Evolutionary conservation across 2,797 vertebrate species (phyloP).

Genomic region (Streptopelia turtur): DNA sequence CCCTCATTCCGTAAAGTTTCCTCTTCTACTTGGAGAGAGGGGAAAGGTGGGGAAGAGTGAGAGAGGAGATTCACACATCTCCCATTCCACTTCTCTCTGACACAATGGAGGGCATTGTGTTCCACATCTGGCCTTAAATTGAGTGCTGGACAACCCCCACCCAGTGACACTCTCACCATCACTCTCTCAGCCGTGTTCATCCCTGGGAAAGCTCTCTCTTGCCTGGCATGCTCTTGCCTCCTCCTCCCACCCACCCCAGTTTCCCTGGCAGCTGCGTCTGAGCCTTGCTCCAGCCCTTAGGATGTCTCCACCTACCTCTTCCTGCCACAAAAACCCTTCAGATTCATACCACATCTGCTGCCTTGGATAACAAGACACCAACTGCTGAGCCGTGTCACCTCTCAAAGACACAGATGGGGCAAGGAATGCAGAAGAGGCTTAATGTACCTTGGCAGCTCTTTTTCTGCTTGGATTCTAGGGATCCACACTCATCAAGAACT

Average conservation of each 20-base stretch:
- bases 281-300: constrained; percentile 29
- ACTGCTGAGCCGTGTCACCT: background rate
- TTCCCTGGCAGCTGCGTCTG: constrained; percentile 41
- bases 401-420: background rate
- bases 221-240: constrained; percentile 15
- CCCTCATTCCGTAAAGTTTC: background rate
- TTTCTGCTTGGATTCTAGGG: background rate
- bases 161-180: background rate
- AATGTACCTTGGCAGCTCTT: background rate
- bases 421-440: background rate
- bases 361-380: background rate
- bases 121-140: background rate
- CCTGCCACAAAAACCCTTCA: constrained; percentile 1
- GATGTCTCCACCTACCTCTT: constrained; percentile 63
- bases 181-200: background rate
- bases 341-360: constrained; percentile 14
- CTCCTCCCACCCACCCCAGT: background rate
- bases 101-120: rapidly evolving
- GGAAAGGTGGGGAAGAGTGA: background rate
- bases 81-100: background rate
- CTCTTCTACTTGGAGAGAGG: background rate
- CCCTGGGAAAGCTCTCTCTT: background rate
- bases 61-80: background rate
- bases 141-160: background rate
- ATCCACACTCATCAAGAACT: background rate